These are phyloP conservation scores for Megalopta genalis DNA, from an alignment of 1,140 invertebrate species.

Conservation along the genomic window DNA sequence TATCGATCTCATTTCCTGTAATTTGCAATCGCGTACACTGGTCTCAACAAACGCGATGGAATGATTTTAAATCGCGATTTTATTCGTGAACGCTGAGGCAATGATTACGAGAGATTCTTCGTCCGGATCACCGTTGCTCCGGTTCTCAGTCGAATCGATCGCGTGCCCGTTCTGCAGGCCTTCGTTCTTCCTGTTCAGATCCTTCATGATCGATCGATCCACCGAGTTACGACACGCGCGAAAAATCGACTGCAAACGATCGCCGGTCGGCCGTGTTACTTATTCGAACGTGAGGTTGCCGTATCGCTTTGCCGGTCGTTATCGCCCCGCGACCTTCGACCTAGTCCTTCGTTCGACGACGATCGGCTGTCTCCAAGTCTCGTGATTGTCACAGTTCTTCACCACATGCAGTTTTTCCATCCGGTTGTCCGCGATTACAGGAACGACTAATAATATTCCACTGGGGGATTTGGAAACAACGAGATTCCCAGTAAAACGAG, in stretches of 20 bases:
- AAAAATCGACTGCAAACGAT: conserved; percentile 21
- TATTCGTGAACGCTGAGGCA: neutral
- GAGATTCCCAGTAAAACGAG: too few species aligned
- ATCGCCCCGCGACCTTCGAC: conserved; percentile 25
- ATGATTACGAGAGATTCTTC: conserved; percentile 24
- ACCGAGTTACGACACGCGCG: neutral
- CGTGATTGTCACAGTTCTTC: conserved; percentile 26
- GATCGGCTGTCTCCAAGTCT: neutral
- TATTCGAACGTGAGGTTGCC: neutral
- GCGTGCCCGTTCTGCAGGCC: neutral
- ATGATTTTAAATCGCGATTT: neutral
- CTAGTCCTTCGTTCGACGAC: neutral
- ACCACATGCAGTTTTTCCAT: neutral
- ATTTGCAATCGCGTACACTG: neutral
- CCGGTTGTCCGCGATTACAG: neutral
- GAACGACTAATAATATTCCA: conserved; percentile 6
- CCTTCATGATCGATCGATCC: conserved; percentile 26
- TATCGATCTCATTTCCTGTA: neutral
- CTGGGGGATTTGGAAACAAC: too few species aligned
- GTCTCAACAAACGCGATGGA: neutral
- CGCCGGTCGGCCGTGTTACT: conserved; percentile 8
- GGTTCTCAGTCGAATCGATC: neutral
- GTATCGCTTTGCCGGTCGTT: conserved; percentile 5
- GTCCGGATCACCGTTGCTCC: neutral
- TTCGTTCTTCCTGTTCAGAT: conserved; percentile 37